Evolutionary conservation across 2,888 invertebrate genomes (phyloP).

Genomic region (Halocaridina rubra): DNA sequence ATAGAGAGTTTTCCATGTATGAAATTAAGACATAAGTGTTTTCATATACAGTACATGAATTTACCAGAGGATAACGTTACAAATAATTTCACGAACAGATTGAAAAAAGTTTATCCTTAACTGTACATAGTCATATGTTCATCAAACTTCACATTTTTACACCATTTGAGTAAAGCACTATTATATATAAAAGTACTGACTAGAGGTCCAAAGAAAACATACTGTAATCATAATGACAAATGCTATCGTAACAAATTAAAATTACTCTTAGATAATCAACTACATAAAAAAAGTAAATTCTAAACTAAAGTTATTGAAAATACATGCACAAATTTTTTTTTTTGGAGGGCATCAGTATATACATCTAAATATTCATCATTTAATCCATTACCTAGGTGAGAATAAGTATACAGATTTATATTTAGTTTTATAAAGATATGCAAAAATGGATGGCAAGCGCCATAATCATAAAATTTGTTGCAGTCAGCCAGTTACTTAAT

Average conservation of each 20-base stretch:
- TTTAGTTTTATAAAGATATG: slow-evolving; percentile 44
- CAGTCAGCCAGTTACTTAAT: too few species aligned
- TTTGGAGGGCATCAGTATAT: slow-evolving; percentile 57
- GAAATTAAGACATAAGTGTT: too few species aligned
- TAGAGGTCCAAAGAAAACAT: slow-evolving; percentile 46
- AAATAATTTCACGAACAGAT: too few species aligned
- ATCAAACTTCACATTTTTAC: neutral
- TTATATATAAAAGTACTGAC: slow-evolving; percentile 30
- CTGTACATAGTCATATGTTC: too few species aligned
- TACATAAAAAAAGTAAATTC: slow-evolving; percentile 35
- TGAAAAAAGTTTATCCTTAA: too few species aligned
- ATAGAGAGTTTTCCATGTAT: too few species aligned
- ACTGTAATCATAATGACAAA: slow-evolving; percentile 43
- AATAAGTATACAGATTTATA: too few species aligned
- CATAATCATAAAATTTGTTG: too few species aligned
- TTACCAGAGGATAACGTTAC: too few species aligned
- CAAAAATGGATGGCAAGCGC: slow-evolving; percentile 29
- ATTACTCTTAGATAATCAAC: slow-evolving; percentile 29
- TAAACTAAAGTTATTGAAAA: slow-evolving; percentile 41
- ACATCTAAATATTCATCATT: slow-evolving; percentile 42
- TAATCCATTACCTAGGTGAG: slow-evolving; percentile 39
- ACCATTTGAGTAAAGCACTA: neutral
- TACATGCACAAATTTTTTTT: slow-evolving; percentile 48
- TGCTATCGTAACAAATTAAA: slow-evolving; percentile 6
- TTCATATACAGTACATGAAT: too few species aligned